Evolutionary conservation across 2,888 invertebrate species (phyloP).

Genomic region (Noctua fimbriata): DNA sequence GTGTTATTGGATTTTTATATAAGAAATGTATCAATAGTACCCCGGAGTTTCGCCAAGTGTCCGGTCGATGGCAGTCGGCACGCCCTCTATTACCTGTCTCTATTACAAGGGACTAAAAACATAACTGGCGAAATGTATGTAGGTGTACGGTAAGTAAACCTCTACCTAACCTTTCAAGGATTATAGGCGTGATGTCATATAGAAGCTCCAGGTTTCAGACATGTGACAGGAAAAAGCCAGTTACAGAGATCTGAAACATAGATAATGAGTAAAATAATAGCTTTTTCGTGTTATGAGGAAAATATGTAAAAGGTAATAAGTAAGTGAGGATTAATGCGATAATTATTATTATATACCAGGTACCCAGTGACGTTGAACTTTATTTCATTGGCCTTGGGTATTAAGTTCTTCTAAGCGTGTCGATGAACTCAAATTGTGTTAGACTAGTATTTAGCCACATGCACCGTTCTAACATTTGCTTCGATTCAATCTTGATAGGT

Average conservation of each 20-base stretch:
- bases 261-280: background rate
- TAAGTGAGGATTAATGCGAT: background rate
- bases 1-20: background rate
- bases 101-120: background rate
- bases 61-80: background rate
- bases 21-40: background rate
- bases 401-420: no score
- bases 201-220: background rate
- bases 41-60: background rate
- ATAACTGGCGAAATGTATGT: background rate
- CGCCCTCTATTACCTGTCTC: background rate
- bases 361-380: background rate
- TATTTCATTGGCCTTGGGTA: background rate
- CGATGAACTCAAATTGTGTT: no score
- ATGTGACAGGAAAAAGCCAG: background rate
- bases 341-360: background rate
- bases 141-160: background rate
- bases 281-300: background rate
- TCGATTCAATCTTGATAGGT: no score
- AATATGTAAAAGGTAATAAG: background rate
- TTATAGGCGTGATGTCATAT: background rate
- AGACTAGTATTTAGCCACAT: no score
- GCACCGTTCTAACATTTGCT: no score
- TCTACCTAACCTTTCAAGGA: background rate
- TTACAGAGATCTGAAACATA: background rate